Evolutionary conservation across 1,140 invertebrate species (phyloP).

Genomic region (Dufourea novaeangliae): DNA sequence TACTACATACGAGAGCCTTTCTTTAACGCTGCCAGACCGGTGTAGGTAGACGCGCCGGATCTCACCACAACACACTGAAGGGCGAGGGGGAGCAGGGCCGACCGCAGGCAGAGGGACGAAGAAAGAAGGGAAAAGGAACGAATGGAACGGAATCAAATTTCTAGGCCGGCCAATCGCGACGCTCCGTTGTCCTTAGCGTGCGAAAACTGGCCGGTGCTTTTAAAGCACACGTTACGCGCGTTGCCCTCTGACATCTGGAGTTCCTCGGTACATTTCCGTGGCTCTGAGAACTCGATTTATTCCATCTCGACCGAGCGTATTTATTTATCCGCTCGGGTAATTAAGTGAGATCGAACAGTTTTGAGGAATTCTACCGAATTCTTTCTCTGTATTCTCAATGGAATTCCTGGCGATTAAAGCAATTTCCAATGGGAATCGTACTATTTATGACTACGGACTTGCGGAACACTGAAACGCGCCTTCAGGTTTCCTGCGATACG

Average conservation of each 20-base stretch:
- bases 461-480: not conserved
- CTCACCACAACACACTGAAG: not conserved
- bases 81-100: not conserved
- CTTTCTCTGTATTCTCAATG: too few species aligned
- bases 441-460: not conserved
- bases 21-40: not conserved
- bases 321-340: too few species aligned
- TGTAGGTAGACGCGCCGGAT: constrained; percentile 9
- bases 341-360: too few species aligned
- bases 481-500: not conserved
- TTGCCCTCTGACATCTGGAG: too few species aligned
- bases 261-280: too few species aligned
- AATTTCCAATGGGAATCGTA: not conserved
- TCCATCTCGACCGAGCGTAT: too few species aligned
- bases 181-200: not conserved
- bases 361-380: too few species aligned
- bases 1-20: too few species aligned
- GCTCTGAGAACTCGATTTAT: too few species aligned
- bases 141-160: constrained; percentile 53
- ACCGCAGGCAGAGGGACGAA: constrained; percentile 1
- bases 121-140: constrained; percentile 18
- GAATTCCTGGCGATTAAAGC: too few species aligned
- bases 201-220: constrained; percentile 9
- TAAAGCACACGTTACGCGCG: constrained; percentile 7
- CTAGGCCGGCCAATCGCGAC: constrained; percentile 40